Conservation (phyloP, 2,888 invertebrate genomes). For the Incurvaria masculella region DNA sequence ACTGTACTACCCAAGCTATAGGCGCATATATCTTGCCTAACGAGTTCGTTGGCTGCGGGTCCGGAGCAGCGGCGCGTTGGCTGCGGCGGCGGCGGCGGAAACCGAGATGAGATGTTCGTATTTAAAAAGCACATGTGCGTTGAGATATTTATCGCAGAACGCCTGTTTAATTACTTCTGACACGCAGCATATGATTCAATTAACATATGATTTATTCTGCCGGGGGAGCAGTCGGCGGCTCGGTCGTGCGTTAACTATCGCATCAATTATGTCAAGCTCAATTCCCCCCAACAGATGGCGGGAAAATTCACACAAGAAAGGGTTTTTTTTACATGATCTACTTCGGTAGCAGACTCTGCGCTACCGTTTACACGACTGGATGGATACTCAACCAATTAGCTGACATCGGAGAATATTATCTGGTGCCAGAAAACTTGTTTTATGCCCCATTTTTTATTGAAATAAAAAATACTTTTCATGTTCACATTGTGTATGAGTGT, state of each 20-base stretch:
- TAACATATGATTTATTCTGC: slow-evolving; percentile 51
- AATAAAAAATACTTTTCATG: too few species aligned
- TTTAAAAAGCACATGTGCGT: slow-evolving; percentile 54
- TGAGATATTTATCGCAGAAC: slow-evolving; percentile 50
- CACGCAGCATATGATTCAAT: slow-evolving; percentile 57
- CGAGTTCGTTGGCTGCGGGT: neutral
- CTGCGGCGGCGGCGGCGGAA: slow-evolving; percentile 46
- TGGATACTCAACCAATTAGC: too few species aligned
- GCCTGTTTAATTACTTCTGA: slow-evolving; percentile 53
- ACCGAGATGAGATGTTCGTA: slow-evolving; percentile 36
- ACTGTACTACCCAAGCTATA: too few species aligned
- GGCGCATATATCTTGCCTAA: too few species aligned
- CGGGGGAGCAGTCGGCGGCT: slow-evolving; percentile 29
- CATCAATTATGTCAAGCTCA: slow-evolving; percentile 38
- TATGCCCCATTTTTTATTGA: too few species aligned
- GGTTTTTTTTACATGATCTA: neutral
- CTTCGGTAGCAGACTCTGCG: too few species aligned
- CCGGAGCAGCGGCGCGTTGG: slow-evolving; percentile 13
- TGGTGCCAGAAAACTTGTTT: too few species aligned
- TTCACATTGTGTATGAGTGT: too few species aligned
- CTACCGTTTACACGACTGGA: too few species aligned
- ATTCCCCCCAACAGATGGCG: slow-evolving; percentile 39
- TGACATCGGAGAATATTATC: too few species aligned
- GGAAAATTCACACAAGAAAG: slow-evolving; percentile 36
- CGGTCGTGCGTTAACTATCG: slow-evolving; percentile 48